Conservation (phyloP, 2,113 vertebrate genomes). For the Anser cygnoides region DNA sequence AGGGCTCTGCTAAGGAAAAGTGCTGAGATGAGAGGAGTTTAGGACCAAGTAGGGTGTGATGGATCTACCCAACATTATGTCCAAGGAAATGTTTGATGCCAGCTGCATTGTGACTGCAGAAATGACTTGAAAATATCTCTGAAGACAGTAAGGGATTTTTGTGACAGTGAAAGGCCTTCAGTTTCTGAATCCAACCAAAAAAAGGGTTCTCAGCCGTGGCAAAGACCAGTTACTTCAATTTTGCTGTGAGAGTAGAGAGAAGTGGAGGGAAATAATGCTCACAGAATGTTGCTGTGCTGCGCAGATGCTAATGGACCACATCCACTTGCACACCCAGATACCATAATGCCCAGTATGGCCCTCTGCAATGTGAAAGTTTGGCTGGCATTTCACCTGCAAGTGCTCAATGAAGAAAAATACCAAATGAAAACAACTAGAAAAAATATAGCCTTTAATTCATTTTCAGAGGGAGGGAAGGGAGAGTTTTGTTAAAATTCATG, state of each 20-base stretch:
- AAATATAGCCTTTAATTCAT: not conserved
- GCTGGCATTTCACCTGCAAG: not conserved
- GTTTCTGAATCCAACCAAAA: not conserved
- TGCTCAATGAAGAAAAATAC: not conserved
- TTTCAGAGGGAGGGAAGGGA: not conserved
- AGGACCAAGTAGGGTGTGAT: not conserved
- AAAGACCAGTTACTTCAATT: not conserved
- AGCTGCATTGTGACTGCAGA: not conserved
- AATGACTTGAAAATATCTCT: not conserved
- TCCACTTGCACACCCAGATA: not conserved
- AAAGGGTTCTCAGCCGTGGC: not conserved
- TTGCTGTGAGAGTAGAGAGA: not conserved
- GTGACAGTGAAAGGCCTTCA: not conserved
- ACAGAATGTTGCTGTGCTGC: rapidly evolving
- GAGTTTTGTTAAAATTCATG: not conserved
- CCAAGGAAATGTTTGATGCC: not conserved
- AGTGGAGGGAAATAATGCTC: not conserved
- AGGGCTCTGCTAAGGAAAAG: not conserved
- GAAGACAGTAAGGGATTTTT: not conserved
- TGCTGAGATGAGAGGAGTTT: not conserved
- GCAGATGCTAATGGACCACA: not conserved
- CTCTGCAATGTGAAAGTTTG: not conserved
- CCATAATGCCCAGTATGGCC: not conserved
- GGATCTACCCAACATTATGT: not conserved
- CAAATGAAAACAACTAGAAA: not conserved